Evolutionary conservation across 2,113 vertebrate genomes (phyloP).

Genomic region (Limanda limanda): DNA sequence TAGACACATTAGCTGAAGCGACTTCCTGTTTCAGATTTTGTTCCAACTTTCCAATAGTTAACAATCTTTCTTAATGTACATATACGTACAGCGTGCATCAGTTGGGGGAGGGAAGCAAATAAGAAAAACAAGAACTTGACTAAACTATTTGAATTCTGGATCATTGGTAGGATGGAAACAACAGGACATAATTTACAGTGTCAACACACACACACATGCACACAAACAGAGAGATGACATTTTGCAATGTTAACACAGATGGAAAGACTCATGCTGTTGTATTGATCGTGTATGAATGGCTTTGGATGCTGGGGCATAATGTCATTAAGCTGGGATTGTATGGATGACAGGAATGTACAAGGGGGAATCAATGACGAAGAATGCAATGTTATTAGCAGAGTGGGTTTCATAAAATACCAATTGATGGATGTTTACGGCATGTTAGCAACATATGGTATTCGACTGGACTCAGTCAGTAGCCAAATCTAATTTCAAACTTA

Average conservation of each 20-base stretch:
- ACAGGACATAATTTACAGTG: conserved; percentile 15
- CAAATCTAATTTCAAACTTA: conserved; percentile 57
- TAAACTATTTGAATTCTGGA: conserved; percentile 33
- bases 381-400: conserved; percentile 60
- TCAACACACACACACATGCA: conserved; percentile 5
- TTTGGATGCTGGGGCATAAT: conserved; percentile 71
- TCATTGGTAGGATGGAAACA: conserved; percentile 25
- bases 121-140: conserved; percentile 21
- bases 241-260: conserved; percentile 69
- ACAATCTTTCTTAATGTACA: conserved; percentile 3
- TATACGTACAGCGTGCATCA: conserved; percentile 3
- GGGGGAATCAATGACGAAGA: conserved; percentile 63
- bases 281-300: conserved; percentile 73
- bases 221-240: conserved; percentile 41
- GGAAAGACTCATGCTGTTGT: conserved; percentile 70
- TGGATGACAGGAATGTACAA: conserved; percentile 68
- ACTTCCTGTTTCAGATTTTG: too few species aligned
- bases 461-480: conserved; percentile 34
- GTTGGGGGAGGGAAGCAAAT: conserved; percentile 14
- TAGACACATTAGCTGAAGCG: too few species aligned
- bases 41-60: conserved; percentile 52
- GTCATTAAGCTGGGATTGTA: conserved; percentile 68
- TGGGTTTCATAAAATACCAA: conserved; percentile 58
- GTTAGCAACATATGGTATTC: conserved; percentile 61
- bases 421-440: conserved; percentile 67